Conservation (phyloP, 2,888 invertebrate genomes). For the Bombylius major region DNA sequence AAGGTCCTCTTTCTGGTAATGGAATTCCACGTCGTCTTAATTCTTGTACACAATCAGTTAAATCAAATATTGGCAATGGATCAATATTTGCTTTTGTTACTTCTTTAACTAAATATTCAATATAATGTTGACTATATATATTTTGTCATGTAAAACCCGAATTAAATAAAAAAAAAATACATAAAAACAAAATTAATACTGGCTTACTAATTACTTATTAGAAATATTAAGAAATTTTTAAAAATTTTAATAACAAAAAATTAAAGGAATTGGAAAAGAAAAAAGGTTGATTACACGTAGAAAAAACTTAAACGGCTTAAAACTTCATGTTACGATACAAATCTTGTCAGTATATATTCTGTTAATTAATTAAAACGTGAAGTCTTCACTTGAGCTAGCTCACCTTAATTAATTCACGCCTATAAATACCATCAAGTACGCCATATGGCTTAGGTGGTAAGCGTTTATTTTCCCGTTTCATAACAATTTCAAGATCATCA, state of each 20-base stretch:
- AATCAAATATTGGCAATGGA: constrained; percentile 77
- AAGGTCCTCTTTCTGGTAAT: constrained; percentile 67
- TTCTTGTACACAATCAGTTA: constrained; percentile 77
- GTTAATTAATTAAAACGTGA: too few species aligned
- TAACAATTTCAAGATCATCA: constrained; percentile 72
- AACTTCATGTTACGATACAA: too few species aligned
- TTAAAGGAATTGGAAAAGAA: neutral
- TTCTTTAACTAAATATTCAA: constrained; percentile 85
- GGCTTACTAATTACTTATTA: neutral
- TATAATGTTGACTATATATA: constrained; percentile 83
- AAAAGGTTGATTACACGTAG: too few species aligned
- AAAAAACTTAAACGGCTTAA: too few species aligned
- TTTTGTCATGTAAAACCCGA: constrained; percentile 35
- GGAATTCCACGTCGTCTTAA: constrained; percentile 72
- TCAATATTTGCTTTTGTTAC: constrained; percentile 76
- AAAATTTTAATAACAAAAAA: neutral
- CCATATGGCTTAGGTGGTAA: constrained; percentile 68
- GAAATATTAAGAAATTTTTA: neutral
- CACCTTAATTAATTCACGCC: constrained; percentile 52
- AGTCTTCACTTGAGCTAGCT: constrained; percentile 5
- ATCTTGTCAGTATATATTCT: too few species aligned
- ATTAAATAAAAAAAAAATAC: constrained; percentile 8
- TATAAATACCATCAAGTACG: constrained; percentile 51
- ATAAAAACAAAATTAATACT: neutral
- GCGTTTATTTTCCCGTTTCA: constrained; percentile 58